A percentile compares a stretch with the other conserved stretches of the same genome.
Evolutionary conservation across 2,888 invertebrate genomes (phyloP).

Genomic region (Thalpophila matura): DNA sequence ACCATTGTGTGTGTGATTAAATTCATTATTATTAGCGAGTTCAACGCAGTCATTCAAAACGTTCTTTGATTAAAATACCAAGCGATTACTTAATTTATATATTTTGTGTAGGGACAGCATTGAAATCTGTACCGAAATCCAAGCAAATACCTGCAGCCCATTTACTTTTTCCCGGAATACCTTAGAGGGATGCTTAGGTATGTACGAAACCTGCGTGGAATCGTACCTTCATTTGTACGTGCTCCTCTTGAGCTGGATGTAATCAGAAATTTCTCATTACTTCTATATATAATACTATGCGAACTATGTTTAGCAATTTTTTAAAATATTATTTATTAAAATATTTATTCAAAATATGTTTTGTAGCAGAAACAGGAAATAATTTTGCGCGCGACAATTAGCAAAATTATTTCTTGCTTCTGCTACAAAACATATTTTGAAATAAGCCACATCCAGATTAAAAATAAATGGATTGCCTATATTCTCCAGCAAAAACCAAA

Average conservation of each 20-base stretch:
- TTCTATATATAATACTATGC: neutral
- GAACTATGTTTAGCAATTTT: neutral
- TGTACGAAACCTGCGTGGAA: constrained; percentile 18
- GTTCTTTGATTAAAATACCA: constrained; percentile 23
- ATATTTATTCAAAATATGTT: too few relatives aligned
- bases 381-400: too few relatives aligned
- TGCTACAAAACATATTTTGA: too few relatives aligned
- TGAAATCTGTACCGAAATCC: constrained; percentile 39
- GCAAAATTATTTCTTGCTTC: too few relatives aligned
- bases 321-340: too few relatives aligned
- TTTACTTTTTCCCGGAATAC: constrained; percentile 38
- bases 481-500: too few relatives aligned
- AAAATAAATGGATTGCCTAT: too few relatives aligned
- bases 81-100: constrained; percentile 41
- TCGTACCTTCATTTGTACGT: constrained; percentile 32
- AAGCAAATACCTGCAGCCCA: constrained; percentile 29
- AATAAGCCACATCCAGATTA: too few relatives aligned
- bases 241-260: constrained; percentile 13
- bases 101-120: constrained; percentile 33
- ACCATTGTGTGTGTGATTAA: neutral
- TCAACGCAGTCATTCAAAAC: neutral
- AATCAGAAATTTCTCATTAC: constrained; percentile 8
- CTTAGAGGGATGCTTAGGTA: constrained; percentile 19
- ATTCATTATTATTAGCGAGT: neutral
- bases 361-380: too few relatives aligned